Base-by-base conservation (phyloP, 2,888 invertebrate genomes). In the Acrocera orbiculus region DNA sequence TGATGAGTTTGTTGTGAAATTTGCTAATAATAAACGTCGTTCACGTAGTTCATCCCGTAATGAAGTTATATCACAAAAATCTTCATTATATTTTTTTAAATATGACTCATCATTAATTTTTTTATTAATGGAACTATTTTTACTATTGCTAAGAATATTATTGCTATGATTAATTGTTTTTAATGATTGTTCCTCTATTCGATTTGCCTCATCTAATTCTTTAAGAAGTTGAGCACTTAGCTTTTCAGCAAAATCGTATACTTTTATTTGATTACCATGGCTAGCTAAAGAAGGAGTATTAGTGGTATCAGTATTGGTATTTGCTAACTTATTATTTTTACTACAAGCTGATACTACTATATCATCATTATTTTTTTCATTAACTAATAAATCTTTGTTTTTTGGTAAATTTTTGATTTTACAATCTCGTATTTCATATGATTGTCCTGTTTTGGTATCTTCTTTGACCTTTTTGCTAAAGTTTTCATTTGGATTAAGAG, bases 231-330 rank as follows among this genome's bases (percentile, higher is more conserved):
- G 81, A 49, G 80, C 80, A 49, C 79, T 79, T n/a, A 83, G 60
- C 50, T 77, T 75, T 49, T 83, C 82, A 2, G 82, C 81, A 47
- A 82, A 81, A 47, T 81, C 79, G n/a, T n/a, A n/a, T n/a, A n/a
- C n/a, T n/a, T n/a, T n/a, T n/a, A n/a, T n/a, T n/a, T n/a, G n/a
- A n/a, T n/a, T n/a, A n/a, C n/a, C n/a, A n/a, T n/a, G n/a, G n/a
- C n/a, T n/a, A n/a, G n/a, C n/a, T n/a, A n/a, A n/a, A n/a, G n/a
- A n/a, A n/a, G n/a, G n/a, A n/a, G n/a, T n/a, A n/a, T n/a, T n/a
- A n/a, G n/a, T n/a, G n/a, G n/a, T n/a, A n/a, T n/a, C n/a, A n/a
- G n/a, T n/a, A n/a, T n/a, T n/a, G n/a, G n/a, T n/a, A n/a, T n/a
- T n/a, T n/a, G n/a, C n/a, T n/a, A n/a, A n/a, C n/a, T n/a, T n/a